These are phyloP conservation scores for Dasysyrphus tricinctus DNA, from an alignment of 2,888 invertebrate genomes.

Conservation along the genomic window DNA sequence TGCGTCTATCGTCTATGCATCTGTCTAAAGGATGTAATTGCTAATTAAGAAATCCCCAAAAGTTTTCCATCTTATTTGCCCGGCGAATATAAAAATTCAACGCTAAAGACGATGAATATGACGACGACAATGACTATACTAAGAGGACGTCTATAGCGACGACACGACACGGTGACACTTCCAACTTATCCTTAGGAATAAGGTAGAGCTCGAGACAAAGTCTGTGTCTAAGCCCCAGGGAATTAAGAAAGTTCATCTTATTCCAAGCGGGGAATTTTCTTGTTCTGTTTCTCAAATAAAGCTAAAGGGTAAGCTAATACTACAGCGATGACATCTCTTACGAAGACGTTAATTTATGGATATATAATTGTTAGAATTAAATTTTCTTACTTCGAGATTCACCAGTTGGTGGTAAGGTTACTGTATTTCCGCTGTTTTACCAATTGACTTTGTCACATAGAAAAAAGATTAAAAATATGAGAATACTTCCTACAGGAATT, in stretches of 20 bases:
- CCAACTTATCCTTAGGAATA: background rate
- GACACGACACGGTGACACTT: conserved; percentile 24
- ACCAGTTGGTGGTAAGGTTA: background rate
- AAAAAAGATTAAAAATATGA: background rate
- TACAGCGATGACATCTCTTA: conserved; percentile 19
- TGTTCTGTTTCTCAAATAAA: background rate
- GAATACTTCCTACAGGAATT: background rate
- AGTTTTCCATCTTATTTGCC: conserved; percentile 57
- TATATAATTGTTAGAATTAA: conserved; percentile 64
- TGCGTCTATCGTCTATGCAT: background rate
- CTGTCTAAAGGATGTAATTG: conserved; percentile 53
- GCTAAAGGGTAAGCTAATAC: background rate
- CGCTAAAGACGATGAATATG: background rate
- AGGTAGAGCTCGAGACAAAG: conserved; percentile 7
- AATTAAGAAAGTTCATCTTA: conserved; percentile 20
- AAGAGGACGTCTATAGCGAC: background rate
- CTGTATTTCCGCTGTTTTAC: conserved; percentile 53
- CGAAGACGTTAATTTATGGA: conserved; percentile 43
- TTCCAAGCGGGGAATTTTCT: conserved; percentile 9
- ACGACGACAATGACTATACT: background rate
- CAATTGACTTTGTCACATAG: conserved; percentile 26
- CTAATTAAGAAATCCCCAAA: conserved; percentile 72
- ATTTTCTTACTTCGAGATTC: conserved; percentile 51
- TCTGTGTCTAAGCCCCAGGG: conserved; percentile 23
- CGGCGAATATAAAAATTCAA: conserved; percentile 34